Conservation (phyloP, 2,888 invertebrate genomes). For the Trachelus iudaicus region DNA sequence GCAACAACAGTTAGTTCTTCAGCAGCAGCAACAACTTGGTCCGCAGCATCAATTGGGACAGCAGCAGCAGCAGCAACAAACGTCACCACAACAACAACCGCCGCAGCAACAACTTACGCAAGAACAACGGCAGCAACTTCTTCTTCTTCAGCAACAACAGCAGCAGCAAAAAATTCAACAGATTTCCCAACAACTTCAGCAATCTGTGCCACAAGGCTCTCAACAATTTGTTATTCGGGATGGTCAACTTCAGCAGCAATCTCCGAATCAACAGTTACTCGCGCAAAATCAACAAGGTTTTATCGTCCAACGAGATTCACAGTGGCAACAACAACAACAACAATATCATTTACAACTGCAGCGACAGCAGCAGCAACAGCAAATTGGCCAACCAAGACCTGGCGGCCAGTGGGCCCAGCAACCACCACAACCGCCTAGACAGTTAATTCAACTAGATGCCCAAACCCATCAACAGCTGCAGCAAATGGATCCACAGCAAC, state of each 20-base stretch:
- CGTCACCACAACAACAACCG: slow-evolving; percentile 66
- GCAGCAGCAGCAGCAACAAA: slow-evolving; percentile 68
- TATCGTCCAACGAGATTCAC: slow-evolving; percentile 69
- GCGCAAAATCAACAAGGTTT: slow-evolving; percentile 58
- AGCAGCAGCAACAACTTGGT: slow-evolving; percentile 39
- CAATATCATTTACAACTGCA: slow-evolving; percentile 69
- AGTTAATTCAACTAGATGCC: slow-evolving; percentile 84
- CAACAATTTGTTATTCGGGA: slow-evolving; percentile 65
- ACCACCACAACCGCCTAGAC: slow-evolving; percentile 70
- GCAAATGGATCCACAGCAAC: slow-evolving; percentile 83
- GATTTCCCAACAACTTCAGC: slow-evolving; percentile 66
- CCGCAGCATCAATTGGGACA: slow-evolving; percentile 42
- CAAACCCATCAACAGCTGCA: slow-evolving; percentile 86
- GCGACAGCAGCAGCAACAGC: slow-evolving; percentile 66
- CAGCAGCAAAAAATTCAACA: slow-evolving; percentile 69
- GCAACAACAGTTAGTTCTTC: slow-evolving; percentile 37
- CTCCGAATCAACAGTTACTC: slow-evolving; percentile 61
- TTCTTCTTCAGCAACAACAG: slow-evolving; percentile 69
- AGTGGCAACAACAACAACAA: slow-evolving; percentile 76
- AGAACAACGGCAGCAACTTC: slow-evolving; percentile 65
- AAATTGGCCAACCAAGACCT: slow-evolving; percentile 54
- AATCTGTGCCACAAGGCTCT: slow-evolving; percentile 59
- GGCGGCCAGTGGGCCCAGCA: slow-evolving; percentile 68
- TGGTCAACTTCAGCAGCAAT: slow-evolving; percentile 59
- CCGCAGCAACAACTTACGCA: slow-evolving; percentile 62